Conservation (phyloP, 2,113 vertebrate species). For the Rutilus rutilus region DNA sequence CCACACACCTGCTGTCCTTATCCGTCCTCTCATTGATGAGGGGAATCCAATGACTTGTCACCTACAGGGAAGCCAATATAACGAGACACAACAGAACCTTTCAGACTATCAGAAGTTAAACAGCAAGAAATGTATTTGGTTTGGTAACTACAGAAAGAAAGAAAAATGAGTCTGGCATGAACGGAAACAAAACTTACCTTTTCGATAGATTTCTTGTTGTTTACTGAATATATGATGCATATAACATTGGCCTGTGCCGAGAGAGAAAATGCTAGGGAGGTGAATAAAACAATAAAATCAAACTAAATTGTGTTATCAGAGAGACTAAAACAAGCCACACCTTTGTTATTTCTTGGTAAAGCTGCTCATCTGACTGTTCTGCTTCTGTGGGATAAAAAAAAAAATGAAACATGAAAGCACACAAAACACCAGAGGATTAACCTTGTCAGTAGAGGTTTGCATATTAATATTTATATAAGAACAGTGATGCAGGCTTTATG, state of each 20-base stretch:
- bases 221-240: conserved; percentile 98
- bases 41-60: conserved; percentile 98
- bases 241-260: conserved; percentile 94
- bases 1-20: conserved; percentile 95
- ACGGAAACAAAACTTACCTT: conserved; percentile 80
- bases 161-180: not conserved
- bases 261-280: not conserved
- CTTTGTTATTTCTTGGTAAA: conserved; percentile 96
- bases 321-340: conserved; percentile 68
- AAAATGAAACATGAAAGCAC: not conserved
- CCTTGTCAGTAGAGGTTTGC: not conserved
- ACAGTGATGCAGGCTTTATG: not conserved
- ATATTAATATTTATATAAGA: not conserved
- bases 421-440: conserved; percentile 31
- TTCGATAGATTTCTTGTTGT: conserved; percentile 98
- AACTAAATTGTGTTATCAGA: not conserved
- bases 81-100: conserved; percentile 34
- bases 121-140: not conserved
- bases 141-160: not conserved
- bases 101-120: not conserved
- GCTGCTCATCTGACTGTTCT: conserved; percentile 95
- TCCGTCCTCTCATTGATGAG: conserved; percentile 97
- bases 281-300: not conserved
- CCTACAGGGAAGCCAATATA: conserved; percentile 71
- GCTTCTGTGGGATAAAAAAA: conserved; percentile 79